phyloP scores from a whole-genome alignment of 2,888 invertebrate species.

The Agrilus mali region DNA sequence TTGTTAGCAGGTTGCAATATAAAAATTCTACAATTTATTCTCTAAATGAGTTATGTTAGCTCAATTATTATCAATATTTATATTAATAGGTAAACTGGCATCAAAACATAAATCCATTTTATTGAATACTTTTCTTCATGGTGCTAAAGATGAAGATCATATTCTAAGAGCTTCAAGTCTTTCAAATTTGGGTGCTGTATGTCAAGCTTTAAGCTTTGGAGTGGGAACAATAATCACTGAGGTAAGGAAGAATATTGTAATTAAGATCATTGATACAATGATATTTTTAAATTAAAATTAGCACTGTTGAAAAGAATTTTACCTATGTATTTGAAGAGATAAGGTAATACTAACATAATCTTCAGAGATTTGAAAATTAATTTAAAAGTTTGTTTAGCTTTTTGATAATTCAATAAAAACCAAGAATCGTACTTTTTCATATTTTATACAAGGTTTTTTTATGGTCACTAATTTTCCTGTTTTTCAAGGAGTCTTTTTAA shows the following conservation, averaged over 20 bases:
- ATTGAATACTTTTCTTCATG: constrained; percentile 58
- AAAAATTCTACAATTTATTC: not conserved
- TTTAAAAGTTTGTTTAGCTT: too few species aligned
- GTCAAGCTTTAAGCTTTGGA: constrained; percentile 58
- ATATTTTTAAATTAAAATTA: too few species aligned
- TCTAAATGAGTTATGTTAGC: not conserved
- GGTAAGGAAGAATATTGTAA: constrained; percentile 35
- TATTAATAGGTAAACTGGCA: constrained; percentile 54
- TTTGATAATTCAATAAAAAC: too few species aligned
- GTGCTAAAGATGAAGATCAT: constrained; percentile 56
- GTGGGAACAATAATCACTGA: constrained; percentile 61
- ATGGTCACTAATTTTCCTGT: too few species aligned
- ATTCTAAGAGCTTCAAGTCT: constrained; percentile 68
- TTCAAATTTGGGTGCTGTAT: constrained; percentile 73
- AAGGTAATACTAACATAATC: too few species aligned
- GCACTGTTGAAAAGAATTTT: too few species aligned
- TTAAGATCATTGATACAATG: constrained; percentile 1
- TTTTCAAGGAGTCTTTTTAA: too few species aligned
- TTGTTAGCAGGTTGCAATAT: not conserved
- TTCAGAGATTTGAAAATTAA: too few species aligned
- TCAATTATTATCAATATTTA: constrained; percentile 2
- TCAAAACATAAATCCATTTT: constrained; percentile 54
- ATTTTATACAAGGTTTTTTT: too few species aligned
- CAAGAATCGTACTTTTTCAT: too few species aligned
- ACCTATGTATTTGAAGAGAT: too few species aligned